These are phyloP conservation scores for Dinoponera quadriceps DNA, from an alignment of 1,140 invertebrate species.

Conservation along the genomic window DNA sequence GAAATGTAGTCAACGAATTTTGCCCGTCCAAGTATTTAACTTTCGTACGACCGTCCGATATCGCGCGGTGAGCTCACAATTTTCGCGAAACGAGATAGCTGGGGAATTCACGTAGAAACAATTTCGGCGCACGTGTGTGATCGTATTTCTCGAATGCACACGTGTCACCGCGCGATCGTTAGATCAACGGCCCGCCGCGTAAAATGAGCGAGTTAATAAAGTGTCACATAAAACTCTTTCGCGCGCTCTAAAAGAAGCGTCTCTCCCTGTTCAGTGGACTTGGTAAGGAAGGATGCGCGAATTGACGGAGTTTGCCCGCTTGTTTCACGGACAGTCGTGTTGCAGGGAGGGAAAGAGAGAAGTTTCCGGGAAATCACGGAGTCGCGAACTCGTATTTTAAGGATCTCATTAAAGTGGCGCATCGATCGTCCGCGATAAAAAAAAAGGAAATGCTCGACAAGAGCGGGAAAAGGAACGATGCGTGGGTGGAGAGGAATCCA, in stretches of 20 bases:
- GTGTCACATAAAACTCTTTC: slow-evolving; percentile 27
- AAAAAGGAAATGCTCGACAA: slow-evolving; percentile 37
- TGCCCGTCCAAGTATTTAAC: slow-evolving; percentile 33
- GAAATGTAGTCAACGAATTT: slow-evolving; percentile 17
- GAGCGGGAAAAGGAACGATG: not conserved
- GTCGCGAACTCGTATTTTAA: slow-evolving; percentile 67
- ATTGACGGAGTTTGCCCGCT: slow-evolving; percentile 33
- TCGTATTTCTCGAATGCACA: slow-evolving; percentile 20
- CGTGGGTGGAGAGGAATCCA: slow-evolving; percentile 69
- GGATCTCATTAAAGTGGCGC: slow-evolving; percentile 73
- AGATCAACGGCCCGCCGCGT: slow-evolving; percentile 21
- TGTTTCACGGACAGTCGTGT: slow-evolving; percentile 7
- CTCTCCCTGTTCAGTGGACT: not conserved
- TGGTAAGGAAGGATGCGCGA: slow-evolving; percentile 1
- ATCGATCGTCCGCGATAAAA: slow-evolving; percentile 39
- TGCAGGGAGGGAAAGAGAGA: too few species aligned
- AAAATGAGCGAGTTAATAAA: slow-evolving; percentile 43
- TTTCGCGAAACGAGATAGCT: not conserved
- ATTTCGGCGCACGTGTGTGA: slow-evolving; percentile 18
- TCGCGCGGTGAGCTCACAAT: slow-evolving; percentile 1
- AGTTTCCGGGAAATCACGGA: slow-evolving; percentile 35
- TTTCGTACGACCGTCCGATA: slow-evolving; percentile 28
- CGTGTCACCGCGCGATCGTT: slow-evolving; percentile 9
- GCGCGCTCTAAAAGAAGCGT: not conserved
- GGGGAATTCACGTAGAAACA: slow-evolving; percentile 13